These are phyloP conservation scores for Aptenodytes forsteri DNA, from an alignment of 2,113 vertebrate genomes.

Conservation along the genomic window DNA sequence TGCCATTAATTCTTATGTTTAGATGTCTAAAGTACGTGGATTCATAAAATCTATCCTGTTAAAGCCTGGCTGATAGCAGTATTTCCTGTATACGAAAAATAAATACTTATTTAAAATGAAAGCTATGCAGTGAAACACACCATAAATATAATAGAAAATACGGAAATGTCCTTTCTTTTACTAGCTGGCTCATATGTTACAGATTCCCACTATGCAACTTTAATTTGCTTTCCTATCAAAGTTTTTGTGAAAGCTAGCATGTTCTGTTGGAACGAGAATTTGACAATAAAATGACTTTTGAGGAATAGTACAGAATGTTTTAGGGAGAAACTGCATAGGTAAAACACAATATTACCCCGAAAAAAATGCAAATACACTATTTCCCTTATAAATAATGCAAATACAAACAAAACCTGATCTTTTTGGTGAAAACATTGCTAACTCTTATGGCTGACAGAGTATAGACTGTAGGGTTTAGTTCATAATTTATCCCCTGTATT, in stretches of 20 bases:
- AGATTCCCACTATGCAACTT: not conserved
- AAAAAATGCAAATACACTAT: not conserved
- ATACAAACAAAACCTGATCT: not conserved
- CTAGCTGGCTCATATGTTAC: not conserved
- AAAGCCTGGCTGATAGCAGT: not conserved
- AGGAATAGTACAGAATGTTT: not conserved
- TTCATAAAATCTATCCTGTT: not conserved
- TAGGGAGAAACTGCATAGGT: not conserved
- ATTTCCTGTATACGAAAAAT: not conserved
- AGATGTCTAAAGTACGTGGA: not conserved
- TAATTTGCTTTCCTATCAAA: not conserved
- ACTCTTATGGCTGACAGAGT: not conserved
- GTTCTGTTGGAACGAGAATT: not conserved
- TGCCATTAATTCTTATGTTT: not conserved
- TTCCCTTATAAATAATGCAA: not conserved
- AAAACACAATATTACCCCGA: not conserved
- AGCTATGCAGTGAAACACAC: not conserved
- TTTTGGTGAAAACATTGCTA: not conserved
- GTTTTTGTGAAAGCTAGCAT: not conserved
- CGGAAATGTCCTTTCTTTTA: not conserved
- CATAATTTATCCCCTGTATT: not conserved
- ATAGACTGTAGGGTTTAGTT: not conserved
- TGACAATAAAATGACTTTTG: not conserved
- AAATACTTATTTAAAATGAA: not conserved
- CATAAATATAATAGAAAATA: not conserved